Base-by-base conservation (phyloP, 2,888 invertebrate species). In the Cantharis flavilabris region DNA sequence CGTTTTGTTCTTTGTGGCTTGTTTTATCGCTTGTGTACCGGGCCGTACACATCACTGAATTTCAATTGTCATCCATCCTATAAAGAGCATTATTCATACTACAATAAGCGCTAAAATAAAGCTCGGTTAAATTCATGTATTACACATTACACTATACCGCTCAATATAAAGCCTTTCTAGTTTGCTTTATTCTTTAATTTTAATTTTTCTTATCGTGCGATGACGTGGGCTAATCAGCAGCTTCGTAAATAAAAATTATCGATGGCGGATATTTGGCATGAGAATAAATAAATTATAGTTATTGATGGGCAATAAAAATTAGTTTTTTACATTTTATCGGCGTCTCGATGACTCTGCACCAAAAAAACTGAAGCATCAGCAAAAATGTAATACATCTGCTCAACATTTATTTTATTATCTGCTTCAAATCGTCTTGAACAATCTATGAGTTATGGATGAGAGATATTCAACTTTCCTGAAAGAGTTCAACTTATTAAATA, bases 351-450 rank as follows among this genome's bases (percentile, higher is more conserved):
- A 76, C 75, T 72, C 79, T 74, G 30, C 72, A 64, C 64, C 65
- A 75, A 71, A 70, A 77, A 74, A 79, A 79, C 70, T 79, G 77
- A 76, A 79, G 74, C 75, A 77, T 79, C 79, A 77, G 79, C 79
- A 76, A 76, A 79, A 79, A 79, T 79, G 76, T 79, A 79, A 79
- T 79, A 79, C 79, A 79, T 79, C 79, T 79, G 79, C 71, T 79
- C 79, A 79, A 79, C 79, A 77, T 79, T 79, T 79, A 79, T 79
- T 79, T 77, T 79, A 79, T 79, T 79, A 79, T 79, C 79, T 77
- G 72, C 64, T 73, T 70, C 74, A 76, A 79, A 79, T 79, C 79
- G 74, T 77, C 76, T 72, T 76, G 79, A 77, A 79, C 76, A 69
- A 79, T 79, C 77, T 77, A 74, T 79, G 79, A 77, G 72, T 75